Evolutionary conservation across 2,797 vertebrate species (phyloP).

Genomic region (Acanthiza pusilla): DNA sequence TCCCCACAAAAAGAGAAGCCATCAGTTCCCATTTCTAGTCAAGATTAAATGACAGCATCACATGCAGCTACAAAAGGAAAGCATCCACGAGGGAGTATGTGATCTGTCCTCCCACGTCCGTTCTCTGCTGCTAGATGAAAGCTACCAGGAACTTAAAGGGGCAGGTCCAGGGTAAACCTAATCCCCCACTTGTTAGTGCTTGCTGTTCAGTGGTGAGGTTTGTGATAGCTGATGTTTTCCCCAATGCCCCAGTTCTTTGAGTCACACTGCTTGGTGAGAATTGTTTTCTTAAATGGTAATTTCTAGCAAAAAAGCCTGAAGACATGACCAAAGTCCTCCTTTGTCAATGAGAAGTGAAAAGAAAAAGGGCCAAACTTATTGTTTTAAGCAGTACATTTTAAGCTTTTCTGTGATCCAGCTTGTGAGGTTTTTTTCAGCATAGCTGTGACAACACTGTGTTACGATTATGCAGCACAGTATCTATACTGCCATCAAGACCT

Average conservation of each 20-base stretch:
- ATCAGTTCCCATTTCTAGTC: not conserved
- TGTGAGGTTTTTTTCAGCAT: not conserved
- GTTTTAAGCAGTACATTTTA: not conserved
- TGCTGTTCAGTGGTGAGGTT: not conserved
- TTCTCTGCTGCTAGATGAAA: slow-evolving; percentile 1
- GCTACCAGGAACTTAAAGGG: not conserved
- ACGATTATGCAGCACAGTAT: not conserved
- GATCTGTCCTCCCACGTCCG: not conserved
- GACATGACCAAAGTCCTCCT: not conserved
- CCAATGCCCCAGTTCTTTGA: not conserved
- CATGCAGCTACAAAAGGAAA: not conserved
- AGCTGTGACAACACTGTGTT: rapidly evolving
- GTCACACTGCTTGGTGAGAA: not conserved
- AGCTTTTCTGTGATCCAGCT: not conserved
- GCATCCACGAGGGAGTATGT: not conserved
- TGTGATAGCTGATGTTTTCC: not conserved
- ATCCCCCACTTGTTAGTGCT: not conserved
- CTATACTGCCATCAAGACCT: not conserved
- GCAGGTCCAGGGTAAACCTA: not conserved
- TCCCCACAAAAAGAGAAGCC: not conserved
- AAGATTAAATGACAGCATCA: not conserved
- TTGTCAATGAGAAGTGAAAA: not conserved
- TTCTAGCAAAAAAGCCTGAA: not conserved
- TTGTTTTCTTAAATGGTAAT: not conserved
- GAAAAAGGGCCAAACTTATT: not conserved